Base-by-base conservation (phyloP, 2,113 vertebrate genomes). In the Meleagris gallopavo region DNA sequence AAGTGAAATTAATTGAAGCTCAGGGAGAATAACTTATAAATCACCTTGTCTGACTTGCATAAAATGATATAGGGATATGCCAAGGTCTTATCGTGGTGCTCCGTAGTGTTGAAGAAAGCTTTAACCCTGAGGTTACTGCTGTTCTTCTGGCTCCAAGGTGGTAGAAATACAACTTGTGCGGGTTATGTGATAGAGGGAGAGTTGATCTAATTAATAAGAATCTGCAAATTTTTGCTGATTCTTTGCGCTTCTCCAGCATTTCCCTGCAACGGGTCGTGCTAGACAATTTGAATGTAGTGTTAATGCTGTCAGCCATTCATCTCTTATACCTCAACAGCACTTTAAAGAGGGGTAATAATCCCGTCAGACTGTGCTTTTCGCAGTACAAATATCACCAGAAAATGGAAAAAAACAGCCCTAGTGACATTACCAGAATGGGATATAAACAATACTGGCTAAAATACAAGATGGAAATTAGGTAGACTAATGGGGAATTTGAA, bases 1-100 rank as follows among this genome's bases (percentile, higher is more conserved):
- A 88, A 95, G 90, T 96, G 92, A 97, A 98, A 97, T 96, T 97
- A 97, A 96, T 96, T 96, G 92, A 94, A 91, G 86, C 77, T 95
- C 14, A 17, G 89, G 92, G 90, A 94, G 95, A 96, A 85, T 93
- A 97, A 96, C 93, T 97, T 97, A 97, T 95, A 96, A 97, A 97
- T 97, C 95, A 95, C 78, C 94, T 97, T 94, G 83, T 88, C 85
- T 61, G n/a, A 43, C 80, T 95, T 62, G 80, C 94, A 77, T 79
- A 76, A 97, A 96, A 82, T 88, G 92, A 94, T 88, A 88, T 20
- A 84, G 83, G 88, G 83, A 93, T 94, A 93, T 73, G 86, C 75
- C 29, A 48, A 72, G 94, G 79, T 80, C 58, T 93, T 93, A 86
- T 79, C 29, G 0, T 20, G 75, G 80, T 75, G 85, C 93, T 94